A percentile compares a stretch with the other conserved stretches of the same genome.
Conservation (phyloP, 2,113 vertebrate species). For the Tupaia chinensis region DNA sequence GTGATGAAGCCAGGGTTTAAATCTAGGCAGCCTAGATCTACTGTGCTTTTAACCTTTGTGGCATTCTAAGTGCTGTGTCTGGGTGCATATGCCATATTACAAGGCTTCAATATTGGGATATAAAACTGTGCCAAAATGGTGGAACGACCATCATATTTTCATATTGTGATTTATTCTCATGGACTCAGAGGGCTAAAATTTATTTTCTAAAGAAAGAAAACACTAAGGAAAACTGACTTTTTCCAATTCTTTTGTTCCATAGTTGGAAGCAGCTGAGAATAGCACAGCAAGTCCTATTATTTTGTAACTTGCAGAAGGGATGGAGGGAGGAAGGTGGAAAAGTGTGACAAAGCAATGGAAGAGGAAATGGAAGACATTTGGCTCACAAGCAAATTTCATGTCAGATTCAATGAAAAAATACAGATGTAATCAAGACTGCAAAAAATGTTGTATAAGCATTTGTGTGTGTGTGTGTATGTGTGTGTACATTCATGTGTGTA, state of each 20-base stretch:
- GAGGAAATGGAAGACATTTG: background rate
- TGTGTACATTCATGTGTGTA: background rate
- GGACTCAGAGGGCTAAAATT: background rate
- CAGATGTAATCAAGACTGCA: background rate
- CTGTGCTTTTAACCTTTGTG: background rate
- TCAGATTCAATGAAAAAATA: background rate
- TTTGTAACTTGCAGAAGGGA: background rate
- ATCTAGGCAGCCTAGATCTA: background rate
- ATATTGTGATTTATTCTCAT: background rate
- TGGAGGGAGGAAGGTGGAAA: background rate
- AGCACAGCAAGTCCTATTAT: background rate
- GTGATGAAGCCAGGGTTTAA: background rate
- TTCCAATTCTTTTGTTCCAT: background rate
- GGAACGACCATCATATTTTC: background rate
- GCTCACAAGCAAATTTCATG: background rate
- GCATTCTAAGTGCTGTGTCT: background rate
- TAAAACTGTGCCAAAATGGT: background rate
- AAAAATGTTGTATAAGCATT: background rate
- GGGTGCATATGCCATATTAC: background rate
- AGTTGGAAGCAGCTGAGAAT: background rate
- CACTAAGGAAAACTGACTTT: slow-evolving; percentile 36
- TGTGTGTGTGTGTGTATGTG: background rate
- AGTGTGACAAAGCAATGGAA: background rate
- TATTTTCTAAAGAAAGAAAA: slow-evolving; percentile 32
- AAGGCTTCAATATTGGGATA: background rate